Evolutionary conservation across 2,113 vertebrate genomes (phyloP).

Genomic region (Clarias magur): DNA sequence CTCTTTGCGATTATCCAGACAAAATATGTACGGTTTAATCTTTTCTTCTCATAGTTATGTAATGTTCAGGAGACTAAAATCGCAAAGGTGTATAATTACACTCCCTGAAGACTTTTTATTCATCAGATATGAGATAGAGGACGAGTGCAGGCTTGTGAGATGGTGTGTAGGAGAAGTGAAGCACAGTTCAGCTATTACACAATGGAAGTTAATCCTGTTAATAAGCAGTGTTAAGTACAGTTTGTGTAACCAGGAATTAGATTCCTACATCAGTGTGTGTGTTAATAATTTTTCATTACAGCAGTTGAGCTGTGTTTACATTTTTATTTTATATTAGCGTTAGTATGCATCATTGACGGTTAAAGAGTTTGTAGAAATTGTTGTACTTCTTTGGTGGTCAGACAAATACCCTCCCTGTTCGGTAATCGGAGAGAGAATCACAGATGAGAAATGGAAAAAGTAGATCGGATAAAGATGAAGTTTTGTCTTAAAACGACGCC

Average conservation of each 20-base stretch:
- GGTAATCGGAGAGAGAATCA: no score
- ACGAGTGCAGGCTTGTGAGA: neutral
- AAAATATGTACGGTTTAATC: neutral
- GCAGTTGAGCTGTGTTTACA: neutral
- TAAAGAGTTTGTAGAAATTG: no score
- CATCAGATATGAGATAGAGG: neutral
- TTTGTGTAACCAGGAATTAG: neutral
- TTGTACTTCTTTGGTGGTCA: no score
- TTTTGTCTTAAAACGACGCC: no score
- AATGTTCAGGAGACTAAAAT: neutral
- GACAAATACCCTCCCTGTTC: no score
- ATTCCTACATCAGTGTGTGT: neutral
- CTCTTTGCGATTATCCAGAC: neutral
- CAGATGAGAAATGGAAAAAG: no score
- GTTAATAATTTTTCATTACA: neutral
- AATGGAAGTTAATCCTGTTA: neutral
- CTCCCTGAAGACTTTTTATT: neutral
- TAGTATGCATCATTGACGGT: no score
- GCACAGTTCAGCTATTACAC: neutral
- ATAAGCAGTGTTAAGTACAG: neutral
- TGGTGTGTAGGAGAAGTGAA: neutral
- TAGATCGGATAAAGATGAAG: no score
- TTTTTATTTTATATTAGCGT: neutral
- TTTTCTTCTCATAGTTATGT: neutral
- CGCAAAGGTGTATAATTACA: neutral